Evolutionary conservation across 2,888 invertebrate genomes (phyloP), one percentile per base, ranked within the genome.

Genomic region (Morpho deidamia): DNA sequence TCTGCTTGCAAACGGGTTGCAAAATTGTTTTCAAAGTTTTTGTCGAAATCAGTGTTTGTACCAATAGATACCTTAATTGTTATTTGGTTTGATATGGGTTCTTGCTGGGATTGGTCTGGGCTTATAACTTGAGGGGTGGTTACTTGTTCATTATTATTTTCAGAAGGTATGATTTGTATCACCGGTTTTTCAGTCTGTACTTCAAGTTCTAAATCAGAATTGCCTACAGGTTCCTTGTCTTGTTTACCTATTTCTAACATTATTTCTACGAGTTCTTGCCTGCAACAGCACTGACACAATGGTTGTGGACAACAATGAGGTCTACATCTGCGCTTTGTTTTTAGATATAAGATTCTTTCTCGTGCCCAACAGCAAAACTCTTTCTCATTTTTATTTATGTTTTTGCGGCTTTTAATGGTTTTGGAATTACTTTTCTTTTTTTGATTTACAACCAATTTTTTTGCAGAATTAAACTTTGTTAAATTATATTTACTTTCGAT

Each of bases 321-420:
- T 53, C 32, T 48, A 49, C n/a, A 23, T 39, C 1, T 33, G 8
- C 11, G 46, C 39, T 35, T 55, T 40, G 9, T 55, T 51, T 9
- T 10, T 41, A 33, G 32, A 51, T 37, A 14, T 38, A 11, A 10
- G 8, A 62, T 49, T 51, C 60, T 66, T 49, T 60, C 49, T 34
- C 66, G 66, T 33, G 74, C 71, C 83, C 83, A 83, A 56, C 83
- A 83, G 59, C 83, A 83, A 55, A 61, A 71, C 43, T 11, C 12
- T 2, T 9, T 7, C 51, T 40, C 23, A 2, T 45, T 40, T 50
- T 11, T n/a, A 45, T 14, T 34, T 8, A 50, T 41, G 41, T 12
- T 34, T 11, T 51, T 37, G n/a, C 11, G 34, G 40, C 8, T 53
- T 51, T 51, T 50, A 14, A 39, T 40, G 32, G 11, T 32, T 14